These are phyloP conservation scores for Tethea ocularis DNA, from an alignment of 2,888 invertebrate genomes.

Conservation along the genomic window DNA sequence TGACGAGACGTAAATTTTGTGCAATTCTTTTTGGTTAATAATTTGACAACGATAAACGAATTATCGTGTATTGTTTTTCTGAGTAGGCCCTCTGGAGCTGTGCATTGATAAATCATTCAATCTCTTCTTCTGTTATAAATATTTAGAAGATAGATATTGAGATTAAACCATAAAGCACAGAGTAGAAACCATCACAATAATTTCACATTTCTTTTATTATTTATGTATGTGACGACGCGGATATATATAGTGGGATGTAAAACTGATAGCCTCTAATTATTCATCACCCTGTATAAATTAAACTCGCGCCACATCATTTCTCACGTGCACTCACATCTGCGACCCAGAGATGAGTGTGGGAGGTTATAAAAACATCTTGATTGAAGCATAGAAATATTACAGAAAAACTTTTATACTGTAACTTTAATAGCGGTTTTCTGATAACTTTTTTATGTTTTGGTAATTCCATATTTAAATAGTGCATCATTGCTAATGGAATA, in stretches of 20 bases:
- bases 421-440: background rate
- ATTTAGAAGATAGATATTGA: too few relatives aligned
- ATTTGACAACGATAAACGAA: too few relatives aligned
- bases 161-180: background rate
- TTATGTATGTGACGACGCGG: background rate
- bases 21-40: too few relatives aligned
- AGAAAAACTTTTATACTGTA: background rate
- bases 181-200: background rate
- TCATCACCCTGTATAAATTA: constrained; percentile 58
- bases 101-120: too few relatives aligned
- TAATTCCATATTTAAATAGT: too few relatives aligned
- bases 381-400: constrained; percentile 3
- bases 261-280: constrained; percentile 54
- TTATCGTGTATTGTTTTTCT: too few relatives aligned
- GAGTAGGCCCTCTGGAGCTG: too few relatives aligned
- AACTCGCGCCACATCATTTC: constrained; percentile 48
- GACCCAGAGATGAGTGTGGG: constrained; percentile 37
- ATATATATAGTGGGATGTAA: constrained; percentile 15
- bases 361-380: constrained; percentile 32
- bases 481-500: too few relatives aligned
- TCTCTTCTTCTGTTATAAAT: too few relatives aligned
- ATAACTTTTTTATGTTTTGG: too few relatives aligned
- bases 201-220: background rate
- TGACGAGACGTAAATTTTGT: too few relatives aligned
- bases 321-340: constrained; percentile 49